Conservation (phyloP, 2,113 vertebrate species). For the Prietella phreatophila region DNA sequence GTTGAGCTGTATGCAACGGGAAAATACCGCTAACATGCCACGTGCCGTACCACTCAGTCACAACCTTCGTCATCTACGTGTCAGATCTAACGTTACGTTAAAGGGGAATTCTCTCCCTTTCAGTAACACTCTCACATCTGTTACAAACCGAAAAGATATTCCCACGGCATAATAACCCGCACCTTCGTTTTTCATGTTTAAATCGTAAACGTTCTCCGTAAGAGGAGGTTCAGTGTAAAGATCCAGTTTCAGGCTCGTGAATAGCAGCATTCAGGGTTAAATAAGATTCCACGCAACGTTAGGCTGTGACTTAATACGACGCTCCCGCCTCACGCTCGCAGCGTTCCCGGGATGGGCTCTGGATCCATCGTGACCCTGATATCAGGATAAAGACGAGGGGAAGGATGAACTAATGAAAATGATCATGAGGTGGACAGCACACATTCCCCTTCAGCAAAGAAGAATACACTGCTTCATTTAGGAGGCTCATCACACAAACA, state of each 20-base stretch:
- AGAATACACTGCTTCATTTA: slow-evolving; percentile 12
- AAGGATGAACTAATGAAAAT: neutral
- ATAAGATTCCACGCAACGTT: neutral
- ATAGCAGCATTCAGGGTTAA: neutral
- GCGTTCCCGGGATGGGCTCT: neutral
- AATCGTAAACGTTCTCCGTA: neutral
- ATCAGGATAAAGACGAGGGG: neutral
- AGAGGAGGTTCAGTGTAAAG: neutral
- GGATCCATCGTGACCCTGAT: neutral
- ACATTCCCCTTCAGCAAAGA: slow-evolving; percentile 15
- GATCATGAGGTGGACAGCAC: slow-evolving; percentile 6
- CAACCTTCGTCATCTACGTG: neutral
- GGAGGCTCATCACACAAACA: slow-evolving; percentile 15
- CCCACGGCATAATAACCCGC: neutral
- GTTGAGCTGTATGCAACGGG: neutral
- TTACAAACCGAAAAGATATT: neutral
- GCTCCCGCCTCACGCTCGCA: neutral
- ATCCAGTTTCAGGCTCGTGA: neutral
- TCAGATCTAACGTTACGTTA: neutral
- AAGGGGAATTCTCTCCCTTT: neutral
- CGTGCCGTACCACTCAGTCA: neutral
- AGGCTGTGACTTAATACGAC: neutral
- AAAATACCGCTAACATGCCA: neutral
- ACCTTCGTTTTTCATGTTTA: neutral
- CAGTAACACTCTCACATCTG: neutral